Percentiles rank a stretch among this genome's conserved stretches.
phyloP scores from a whole-genome alignment of 2,113 vertebrate genomes.

The Zosterops japonicus region DNA sequence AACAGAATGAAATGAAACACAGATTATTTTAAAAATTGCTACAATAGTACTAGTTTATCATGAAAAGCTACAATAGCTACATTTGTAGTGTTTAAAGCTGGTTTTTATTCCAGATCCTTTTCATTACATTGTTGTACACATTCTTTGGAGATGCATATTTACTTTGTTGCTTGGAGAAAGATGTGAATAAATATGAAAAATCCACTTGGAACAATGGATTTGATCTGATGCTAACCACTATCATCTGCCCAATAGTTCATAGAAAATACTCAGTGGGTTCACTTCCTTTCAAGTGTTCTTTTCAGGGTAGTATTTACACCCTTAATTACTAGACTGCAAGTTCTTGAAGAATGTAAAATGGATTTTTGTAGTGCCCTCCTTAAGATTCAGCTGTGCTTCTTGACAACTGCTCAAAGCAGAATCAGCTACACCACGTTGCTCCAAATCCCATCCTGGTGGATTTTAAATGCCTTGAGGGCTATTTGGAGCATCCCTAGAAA shows the following conservation, averaged over 20 bases:
- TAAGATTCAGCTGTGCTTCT: neutral
- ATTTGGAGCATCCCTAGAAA: neutral
- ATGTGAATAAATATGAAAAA: neutral
- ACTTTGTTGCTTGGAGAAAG: neutral
- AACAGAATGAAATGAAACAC: neutral
- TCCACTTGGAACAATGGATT: neutral
- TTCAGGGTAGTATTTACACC: neutral
- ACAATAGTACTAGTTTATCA: neutral
- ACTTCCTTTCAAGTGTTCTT: neutral
- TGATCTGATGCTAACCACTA: neutral
- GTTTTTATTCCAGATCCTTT: neutral
- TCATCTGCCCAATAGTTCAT: neutral
- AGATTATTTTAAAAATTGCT: neutral
- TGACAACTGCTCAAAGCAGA: neutral
- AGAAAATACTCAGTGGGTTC: neutral
- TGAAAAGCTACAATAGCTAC: neutral
- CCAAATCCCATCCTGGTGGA: neutral
- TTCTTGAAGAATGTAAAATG: neutral
- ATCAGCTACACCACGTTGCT: neutral
- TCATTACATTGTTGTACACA: neutral
- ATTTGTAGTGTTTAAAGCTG: neutral
- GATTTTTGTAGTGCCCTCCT: neutral
- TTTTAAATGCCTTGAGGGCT: neutral
- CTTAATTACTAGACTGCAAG: neutral
- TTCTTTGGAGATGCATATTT: neutral